Evolutionary conservation across 2,113 vertebrate genomes (phyloP).

Genomic region (Oryzias melastigma): DNA sequence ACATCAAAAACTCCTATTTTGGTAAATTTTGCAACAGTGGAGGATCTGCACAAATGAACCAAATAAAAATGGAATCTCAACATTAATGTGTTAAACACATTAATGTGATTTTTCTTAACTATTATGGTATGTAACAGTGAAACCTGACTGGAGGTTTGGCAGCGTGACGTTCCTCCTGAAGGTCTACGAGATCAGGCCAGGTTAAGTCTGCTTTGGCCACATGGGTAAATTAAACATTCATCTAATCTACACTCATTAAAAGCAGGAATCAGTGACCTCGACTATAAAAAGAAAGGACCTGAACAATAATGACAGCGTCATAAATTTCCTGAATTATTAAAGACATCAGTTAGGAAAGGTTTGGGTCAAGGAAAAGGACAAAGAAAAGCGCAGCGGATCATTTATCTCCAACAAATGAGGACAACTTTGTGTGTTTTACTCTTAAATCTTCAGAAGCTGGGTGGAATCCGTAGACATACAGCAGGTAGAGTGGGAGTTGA

Average conservation of each 20-base stretch:
- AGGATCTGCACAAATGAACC: no score
- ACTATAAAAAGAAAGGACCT: slow-evolving; percentile 11
- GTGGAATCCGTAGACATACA: slow-evolving; percentile 5
- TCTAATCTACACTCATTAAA: background rate
- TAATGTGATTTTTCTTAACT: no score
- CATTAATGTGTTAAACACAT: no score
- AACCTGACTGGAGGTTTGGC: no score
- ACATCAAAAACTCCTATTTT: no score
- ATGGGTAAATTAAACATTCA: background rate
- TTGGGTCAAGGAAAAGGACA: slow-evolving; percentile 15
- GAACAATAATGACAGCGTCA: slow-evolving; percentile 17
- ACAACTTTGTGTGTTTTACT: background rate
- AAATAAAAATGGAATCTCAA: no score
- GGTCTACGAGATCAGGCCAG: background rate
- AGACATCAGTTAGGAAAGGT: slow-evolving; percentile 9
- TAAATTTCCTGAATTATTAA: slow-evolving; percentile 46
- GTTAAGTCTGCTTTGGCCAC: background rate
- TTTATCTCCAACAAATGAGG: slow-evolving; percentile 10
- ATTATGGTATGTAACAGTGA: no score
- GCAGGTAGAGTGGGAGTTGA: slow-evolving; percentile 7
- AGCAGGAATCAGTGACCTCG: slow-evolving; percentile 31
- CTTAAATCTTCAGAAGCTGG: slow-evolving; percentile 2
- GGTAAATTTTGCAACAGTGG: no score
- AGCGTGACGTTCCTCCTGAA: no score
- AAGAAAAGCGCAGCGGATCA: slow-evolving; percentile 23